Evolutionary conservation across 1,140 invertebrate species (phyloP).

Genomic region (Eufriesea mexicana): DNA sequence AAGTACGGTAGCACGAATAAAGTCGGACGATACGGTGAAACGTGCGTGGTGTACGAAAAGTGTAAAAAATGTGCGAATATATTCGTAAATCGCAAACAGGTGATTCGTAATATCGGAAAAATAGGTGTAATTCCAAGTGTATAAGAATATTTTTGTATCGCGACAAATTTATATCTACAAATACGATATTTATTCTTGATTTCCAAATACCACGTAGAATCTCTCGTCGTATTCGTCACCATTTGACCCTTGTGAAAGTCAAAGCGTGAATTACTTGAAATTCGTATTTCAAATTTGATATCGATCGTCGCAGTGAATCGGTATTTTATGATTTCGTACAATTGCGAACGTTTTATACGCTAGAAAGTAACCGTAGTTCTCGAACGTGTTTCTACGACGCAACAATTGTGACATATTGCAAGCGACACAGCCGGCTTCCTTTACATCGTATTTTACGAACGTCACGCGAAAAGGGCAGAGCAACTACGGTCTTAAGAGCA

Average conservation of each 20-base stretch:
- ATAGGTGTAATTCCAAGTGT: not conserved
- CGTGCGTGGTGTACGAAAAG: not conserved
- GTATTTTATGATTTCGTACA: slow-evolving; percentile 28
- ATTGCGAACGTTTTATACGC: slow-evolving; percentile 35
- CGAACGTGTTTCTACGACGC: slow-evolving; percentile 16
- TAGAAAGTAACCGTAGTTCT: slow-evolving; percentile 20
- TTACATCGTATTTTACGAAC: slow-evolving; percentile 44
- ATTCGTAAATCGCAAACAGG: not conserved
- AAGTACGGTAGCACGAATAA: not conserved
- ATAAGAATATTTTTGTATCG: no score
- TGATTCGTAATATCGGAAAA: no score
- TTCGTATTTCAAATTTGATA: not conserved
- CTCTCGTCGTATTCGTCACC: not conserved
- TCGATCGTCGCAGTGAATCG: slow-evolving; percentile 22
- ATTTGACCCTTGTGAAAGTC: not conserved
- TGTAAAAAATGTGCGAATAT: not conserved
- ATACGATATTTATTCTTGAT: not conserved
- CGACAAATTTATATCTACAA: not conserved
- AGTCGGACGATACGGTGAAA: not conserved
- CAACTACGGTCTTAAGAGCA: slow-evolving; percentile 15
- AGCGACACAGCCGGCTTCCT: slow-evolving; percentile 36
- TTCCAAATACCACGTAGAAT: not conserved
- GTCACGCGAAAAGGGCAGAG: slow-evolving; percentile 23
- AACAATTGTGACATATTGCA: slow-evolving; percentile 28
- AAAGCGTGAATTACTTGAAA: not conserved